Evolutionary conservation across 2,113 vertebrate genomes (phyloP), one percentile per base, ranked within the genome.

Genomic region (Nettapus auritus): DNA sequence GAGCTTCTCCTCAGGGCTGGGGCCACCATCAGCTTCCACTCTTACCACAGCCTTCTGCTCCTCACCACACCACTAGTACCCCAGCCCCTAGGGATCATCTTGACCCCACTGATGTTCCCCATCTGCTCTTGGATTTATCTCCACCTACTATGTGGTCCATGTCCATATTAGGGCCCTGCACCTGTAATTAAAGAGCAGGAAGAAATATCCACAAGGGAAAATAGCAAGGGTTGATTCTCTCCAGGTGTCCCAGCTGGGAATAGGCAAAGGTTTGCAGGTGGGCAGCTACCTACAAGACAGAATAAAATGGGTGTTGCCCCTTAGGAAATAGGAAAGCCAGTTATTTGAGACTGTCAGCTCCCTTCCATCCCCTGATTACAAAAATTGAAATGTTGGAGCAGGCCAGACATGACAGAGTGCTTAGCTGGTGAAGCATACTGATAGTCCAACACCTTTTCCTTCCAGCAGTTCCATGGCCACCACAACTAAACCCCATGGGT

Each of bases 31-130:
- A 28, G 52, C 14, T 28, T 53, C 52, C 26, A 53, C 25, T 79
- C 46, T 26, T 1, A 1, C 28, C 42, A 56, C 50, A 18, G 5
- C 31, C 66, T 71, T 19, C 17, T 0, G 0, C n/a, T 92, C 29
- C 57, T 19, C 33, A n/a, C 19, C 11, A 16, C 57, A n/a, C 75
- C 75, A 20, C 2, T 25, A 29, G 1, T 26, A 23, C 28, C 50
- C 34, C 17, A 86, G 7, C 3, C 22, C 36, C 52, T 0, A 3
- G 22, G 6, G 57, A 15, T 62, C 38, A 22, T 46, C n/a, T 31
- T 40, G 48, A n/a, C 16, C 14, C 22, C 26, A 2, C 50, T 14
- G 19, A 12, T n/a, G 46, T 63, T 78, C 28, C 20, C 59, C 29
- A 25, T 48, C 25, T 63, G 14, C 44, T n/a, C 22, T 20, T 25